A percentile compares a stretch with the other conserved stretches of the same genome.
phyloP scores from a whole-genome alignment of 2,888 invertebrate genomes.

The Drosophila formosana region DNA sequence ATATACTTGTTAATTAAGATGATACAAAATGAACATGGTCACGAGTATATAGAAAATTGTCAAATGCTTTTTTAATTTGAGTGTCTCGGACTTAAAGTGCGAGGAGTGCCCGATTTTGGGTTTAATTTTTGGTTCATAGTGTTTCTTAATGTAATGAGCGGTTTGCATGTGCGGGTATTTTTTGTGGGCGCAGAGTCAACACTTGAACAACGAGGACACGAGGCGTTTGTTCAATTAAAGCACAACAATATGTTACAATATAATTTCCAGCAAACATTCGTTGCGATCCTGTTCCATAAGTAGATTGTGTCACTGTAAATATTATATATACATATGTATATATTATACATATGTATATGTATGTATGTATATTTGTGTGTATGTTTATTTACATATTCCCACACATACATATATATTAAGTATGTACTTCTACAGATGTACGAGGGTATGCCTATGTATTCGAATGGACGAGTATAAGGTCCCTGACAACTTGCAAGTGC shows the following conservation, averaged over 20 bases:
- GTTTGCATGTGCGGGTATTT: slow-evolving; percentile 64
- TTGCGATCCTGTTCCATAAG: slow-evolving; percentile 15
- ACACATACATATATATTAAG: too few relatives aligned
- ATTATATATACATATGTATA: slow-evolving; percentile 10
- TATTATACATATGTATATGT: slow-evolving; percentile 20
- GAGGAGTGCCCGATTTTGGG: slow-evolving; percentile 10
- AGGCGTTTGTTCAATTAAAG: slow-evolving; percentile 71
- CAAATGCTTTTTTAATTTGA: slow-evolving; percentile 74
- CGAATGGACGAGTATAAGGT: slow-evolving; percentile 16
- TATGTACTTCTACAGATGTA: too few relatives aligned
- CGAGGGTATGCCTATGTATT: slow-evolving; percentile 1
- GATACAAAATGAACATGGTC: too few relatives aligned
- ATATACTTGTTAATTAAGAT: too few relatives aligned
- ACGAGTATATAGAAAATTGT: slow-evolving; percentile 55
- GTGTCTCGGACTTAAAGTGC: slow-evolving; percentile 51
- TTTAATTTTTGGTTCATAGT: not conserved
- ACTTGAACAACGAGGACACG: slow-evolving; percentile 48
- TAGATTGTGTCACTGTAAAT: slow-evolving; percentile 65
- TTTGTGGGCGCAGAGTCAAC: slow-evolving; percentile 69
- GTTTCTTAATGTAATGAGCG: slow-evolving; percentile 76
- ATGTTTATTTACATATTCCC: too few relatives aligned
- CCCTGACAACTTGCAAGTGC: slow-evolving; percentile 71
- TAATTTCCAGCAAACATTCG: slow-evolving; percentile 81
- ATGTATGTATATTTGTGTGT: slow-evolving; percentile 9
- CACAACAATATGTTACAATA: too few relatives aligned